Percentiles rank a stretch among this genome's conserved stretches.
phyloP scores from a whole-genome alignment of 2,888 invertebrate species.

The Bugula neritina region DNA sequence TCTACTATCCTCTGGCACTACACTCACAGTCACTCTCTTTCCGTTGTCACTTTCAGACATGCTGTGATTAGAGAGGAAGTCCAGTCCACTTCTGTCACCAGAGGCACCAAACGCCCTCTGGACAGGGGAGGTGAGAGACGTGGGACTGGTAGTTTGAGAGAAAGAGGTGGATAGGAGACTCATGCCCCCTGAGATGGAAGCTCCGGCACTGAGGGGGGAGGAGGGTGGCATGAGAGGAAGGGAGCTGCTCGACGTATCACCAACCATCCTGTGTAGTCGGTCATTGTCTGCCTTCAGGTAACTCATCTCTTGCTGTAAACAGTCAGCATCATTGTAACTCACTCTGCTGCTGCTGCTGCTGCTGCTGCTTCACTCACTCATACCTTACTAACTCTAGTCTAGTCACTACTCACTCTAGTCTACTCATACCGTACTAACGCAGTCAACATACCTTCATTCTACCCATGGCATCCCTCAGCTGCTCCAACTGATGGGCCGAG shows the following conservation, averaged over 20 bases:
- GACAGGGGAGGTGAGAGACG: slow-evolving; percentile 7
- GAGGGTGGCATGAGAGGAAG: slow-evolving; percentile 33
- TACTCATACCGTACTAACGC: no score
- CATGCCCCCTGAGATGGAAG: slow-evolving; percentile 23
- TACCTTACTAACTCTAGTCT: no score
- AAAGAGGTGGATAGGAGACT: slow-evolving; percentile 13
- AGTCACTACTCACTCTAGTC: no score
- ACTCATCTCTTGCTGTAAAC: slow-evolving; percentile 82
- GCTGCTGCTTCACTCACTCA: no score
- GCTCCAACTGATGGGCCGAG: slow-evolving; percentile 93
- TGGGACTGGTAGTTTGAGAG: slow-evolving; percentile 15
- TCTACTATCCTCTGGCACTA: slow-evolving; percentile 58
- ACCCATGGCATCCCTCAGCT: slow-evolving; percentile 89
- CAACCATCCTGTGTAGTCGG: slow-evolving; percentile 77
- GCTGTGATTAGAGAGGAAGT: slow-evolving; percentile 10
- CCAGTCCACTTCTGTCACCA: not conserved
- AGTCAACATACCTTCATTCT: slow-evolving; percentile 82
- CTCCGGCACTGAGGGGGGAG: slow-evolving; percentile 17
- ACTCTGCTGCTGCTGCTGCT: no score
- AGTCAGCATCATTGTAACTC: no score
- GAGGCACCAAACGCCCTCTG: not conserved
- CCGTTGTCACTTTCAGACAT: slow-evolving; percentile 29
- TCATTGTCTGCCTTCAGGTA: slow-evolving; percentile 94
- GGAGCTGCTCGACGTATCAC: not conserved
- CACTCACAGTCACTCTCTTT: slow-evolving; percentile 29